These are phyloP conservation scores for Microplitis deprimator DNA, from an alignment of 2,888 invertebrate species.

Conservation along the genomic window DNA sequence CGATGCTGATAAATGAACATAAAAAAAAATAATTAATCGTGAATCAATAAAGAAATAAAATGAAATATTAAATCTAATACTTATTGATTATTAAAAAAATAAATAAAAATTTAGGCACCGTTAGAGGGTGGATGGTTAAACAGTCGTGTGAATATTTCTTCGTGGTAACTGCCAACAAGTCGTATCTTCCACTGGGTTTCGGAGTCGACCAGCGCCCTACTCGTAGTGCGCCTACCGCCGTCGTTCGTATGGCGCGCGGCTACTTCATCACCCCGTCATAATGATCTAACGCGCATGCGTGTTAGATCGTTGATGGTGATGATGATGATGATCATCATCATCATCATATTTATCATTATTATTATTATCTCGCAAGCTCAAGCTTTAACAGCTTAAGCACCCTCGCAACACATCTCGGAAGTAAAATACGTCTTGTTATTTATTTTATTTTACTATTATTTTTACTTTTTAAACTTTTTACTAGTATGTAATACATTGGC, in stretches of 20 bases:
- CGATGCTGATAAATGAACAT: conserved; percentile 37
- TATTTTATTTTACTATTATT: background rate
- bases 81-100: background rate
- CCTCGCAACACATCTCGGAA: conserved; percentile 20
- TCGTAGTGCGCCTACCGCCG: conserved; percentile 75
- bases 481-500: too few relatives aligned
- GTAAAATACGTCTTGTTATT: background rate
- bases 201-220: conserved; percentile 74
- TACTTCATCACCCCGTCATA: conserved; percentile 68
- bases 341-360: background rate
- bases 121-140: conserved; percentile 52
- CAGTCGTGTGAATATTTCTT: conserved; percentile 45
- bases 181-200: conserved; percentile 62
- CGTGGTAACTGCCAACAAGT: conserved; percentile 53
- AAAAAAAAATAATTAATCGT: conserved; percentile 3
- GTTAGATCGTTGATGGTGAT: conserved; percentile 52
- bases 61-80: conserved; percentile 7
- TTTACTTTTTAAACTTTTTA: background rate
- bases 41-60: conserved; percentile 13
- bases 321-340: background rate
- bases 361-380: background rate
- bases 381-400: background rate
- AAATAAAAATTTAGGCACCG: conserved; percentile 42
- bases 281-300: conserved; percentile 65
- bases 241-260: conserved; percentile 76